Base-by-base conservation (phyloP, 2,113 vertebrate genomes). In the Pungitius pungitius region DNA sequence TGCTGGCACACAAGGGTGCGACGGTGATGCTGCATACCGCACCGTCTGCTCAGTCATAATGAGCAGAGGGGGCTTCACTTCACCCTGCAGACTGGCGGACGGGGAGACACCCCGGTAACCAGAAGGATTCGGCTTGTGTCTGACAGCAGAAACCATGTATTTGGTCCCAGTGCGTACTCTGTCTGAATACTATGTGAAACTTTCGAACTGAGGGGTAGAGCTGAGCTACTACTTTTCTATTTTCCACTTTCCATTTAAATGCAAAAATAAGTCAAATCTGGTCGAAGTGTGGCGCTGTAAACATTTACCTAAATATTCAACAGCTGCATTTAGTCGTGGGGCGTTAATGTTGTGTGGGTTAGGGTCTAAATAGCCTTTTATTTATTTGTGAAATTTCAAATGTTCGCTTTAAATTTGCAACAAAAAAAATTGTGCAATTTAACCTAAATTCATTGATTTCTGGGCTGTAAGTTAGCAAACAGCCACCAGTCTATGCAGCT, bases 41-140 rank as follows among this genome's bases (percentile, higher is more conserved):
- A 37, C 67, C 66, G 67, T 82, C 67, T 81, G 86, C 85, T 83
- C 85, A 89, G 72, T 89, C 89, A 89, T 76, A 77, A 42, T 80
- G 65, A 67, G 35, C 9, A 6, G 68, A 60, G 20, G 75, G 81
- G 82, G 51, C 85, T 63, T 70, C 61, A 56, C 39, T 64, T 75
- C 69, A 73, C 33, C 58, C 54, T 22, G 66, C 22, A 45, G 35
- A 61, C 47, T 52, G 82, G 54, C 9, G 67, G 63, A 79, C 74
- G 78, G 45, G 73, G 18, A 58, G 59, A 68, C 51, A 45, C 56
- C 18, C 24, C 24, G 20, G 8, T 33, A 39, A 24, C n/a, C 39
- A 43, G 37, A 45, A 9, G 3, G 45, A 40, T 55, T 61, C 22
- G 47, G 59, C 49, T 40, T 37, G 39, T 11, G 27, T 55, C 9